phyloP scores from a whole-genome alignment of 2,797 vertebrate genomes.

The Rhabdomys pumilio region DNA sequence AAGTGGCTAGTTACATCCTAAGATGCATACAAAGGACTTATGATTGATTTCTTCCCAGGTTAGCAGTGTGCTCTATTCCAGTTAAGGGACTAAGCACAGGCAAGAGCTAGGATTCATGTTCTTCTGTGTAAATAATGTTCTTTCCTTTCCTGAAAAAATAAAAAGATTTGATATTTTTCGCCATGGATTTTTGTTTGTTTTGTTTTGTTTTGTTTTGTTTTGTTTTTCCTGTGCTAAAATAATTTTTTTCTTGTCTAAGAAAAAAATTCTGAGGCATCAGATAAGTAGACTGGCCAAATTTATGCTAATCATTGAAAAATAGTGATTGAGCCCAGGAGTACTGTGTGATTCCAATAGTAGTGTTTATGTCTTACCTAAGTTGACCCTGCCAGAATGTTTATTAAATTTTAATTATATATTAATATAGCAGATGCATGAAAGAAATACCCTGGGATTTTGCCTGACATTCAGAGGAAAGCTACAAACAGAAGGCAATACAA shows the following conservation, averaged over 20 bases:
- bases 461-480: slow-evolving; percentile 43
- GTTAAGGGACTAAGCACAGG: slow-evolving; percentile 44
- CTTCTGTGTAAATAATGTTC: slow-evolving; percentile 9
- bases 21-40: slow-evolving; percentile 28
- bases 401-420: background rate
- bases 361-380: slow-evolving; percentile 39
- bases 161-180: slow-evolving; percentile 42
- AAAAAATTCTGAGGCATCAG: background rate
- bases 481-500: background rate
- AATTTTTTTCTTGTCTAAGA: slow-evolving; percentile 52
- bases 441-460: slow-evolving; percentile 28
- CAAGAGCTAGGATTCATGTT: background rate
- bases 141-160: slow-evolving; percentile 49
- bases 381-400: slow-evolving; percentile 40
- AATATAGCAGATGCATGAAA: slow-evolving; percentile 17
- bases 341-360: background rate
- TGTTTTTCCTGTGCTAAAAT: background rate
- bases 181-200: background rate
- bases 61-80: slow-evolving; percentile 30
- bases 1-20: slow-evolving; percentile 49
- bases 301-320: background rate
- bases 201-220: background rate
- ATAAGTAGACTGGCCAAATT: background rate
- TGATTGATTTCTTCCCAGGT: background rate
- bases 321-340: slow-evolving; percentile 15